Evolutionary conservation across 2,888 invertebrate genomes (phyloP).

Genomic region (Punctoribates punctum): DNA sequence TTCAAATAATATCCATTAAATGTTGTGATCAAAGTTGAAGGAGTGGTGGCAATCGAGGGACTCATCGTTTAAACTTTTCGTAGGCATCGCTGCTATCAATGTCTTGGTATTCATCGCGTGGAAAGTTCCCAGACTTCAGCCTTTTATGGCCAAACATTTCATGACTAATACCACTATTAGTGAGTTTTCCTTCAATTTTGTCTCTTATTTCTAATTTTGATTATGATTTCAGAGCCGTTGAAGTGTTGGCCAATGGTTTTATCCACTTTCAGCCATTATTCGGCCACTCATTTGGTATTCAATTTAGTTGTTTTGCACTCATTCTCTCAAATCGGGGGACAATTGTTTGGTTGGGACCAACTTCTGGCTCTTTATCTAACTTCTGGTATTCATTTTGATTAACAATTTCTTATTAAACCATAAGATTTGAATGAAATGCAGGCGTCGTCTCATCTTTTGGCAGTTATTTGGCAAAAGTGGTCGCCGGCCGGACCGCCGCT

Average conservation of each 20-base stretch:
- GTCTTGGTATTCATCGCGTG: constrained; percentile 74
- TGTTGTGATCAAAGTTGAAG: constrained; percentile 54
- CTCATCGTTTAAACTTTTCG: constrained; percentile 72
- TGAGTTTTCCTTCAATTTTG: constrained; percentile 53
- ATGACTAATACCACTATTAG: constrained; percentile 72
- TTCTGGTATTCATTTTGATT: constrained; percentile 59
- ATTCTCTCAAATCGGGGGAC: constrained; percentile 62
- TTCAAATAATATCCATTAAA: constrained; percentile 32
- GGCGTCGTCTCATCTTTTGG: constrained; percentile 77
- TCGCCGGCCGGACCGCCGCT: constrained; percentile 65
- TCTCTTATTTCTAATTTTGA: constrained; percentile 51
- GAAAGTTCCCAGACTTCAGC: constrained; percentile 68
- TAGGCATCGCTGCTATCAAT: constrained; percentile 73
- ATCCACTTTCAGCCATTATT: constrained; percentile 92
- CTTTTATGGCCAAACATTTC: constrained; percentile 77
- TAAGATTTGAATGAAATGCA: constrained; percentile 46
- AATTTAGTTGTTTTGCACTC: constrained; percentile 92
- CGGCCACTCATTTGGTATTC: constrained; percentile 74
- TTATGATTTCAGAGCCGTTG: constrained; percentile 22
- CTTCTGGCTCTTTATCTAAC: constrained; percentile 84
- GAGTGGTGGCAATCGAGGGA: constrained; percentile 69
- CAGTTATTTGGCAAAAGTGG: constrained; percentile 75
- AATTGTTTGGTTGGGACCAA: constrained; percentile 80
- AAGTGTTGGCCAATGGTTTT: constrained; percentile 80
- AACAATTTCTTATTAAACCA: constrained; percentile 10